These are phyloP conservation scores for Augochlora pura DNA, from an alignment of 1,140 invertebrate species.

Conservation along the genomic window DNA sequence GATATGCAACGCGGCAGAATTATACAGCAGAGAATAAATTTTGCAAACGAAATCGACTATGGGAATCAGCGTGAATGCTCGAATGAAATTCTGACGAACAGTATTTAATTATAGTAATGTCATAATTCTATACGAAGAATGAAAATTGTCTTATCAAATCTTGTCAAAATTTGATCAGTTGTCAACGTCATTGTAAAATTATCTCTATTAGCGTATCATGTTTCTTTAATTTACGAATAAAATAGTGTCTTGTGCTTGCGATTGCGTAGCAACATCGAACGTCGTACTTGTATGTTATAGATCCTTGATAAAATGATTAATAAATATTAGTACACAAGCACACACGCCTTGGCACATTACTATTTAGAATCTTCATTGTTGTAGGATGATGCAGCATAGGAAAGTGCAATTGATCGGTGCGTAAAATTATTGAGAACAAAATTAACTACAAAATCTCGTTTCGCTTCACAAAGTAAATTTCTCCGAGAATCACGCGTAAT, in stretches of 20 bases:
- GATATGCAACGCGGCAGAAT: conserved; percentile 25
- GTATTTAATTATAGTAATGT: not conserved
- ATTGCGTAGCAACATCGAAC: conserved; percentile 33
- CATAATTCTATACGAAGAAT: conserved; percentile 5
- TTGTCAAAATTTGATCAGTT: conserved; percentile 3
- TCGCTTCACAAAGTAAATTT: conserved; percentile 12
- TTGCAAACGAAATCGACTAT: not conserved
- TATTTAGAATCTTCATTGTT: conserved; percentile 40
- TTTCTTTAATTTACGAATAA: conserved; percentile 20
- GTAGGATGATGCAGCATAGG: conserved; percentile 28
- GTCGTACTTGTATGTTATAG: conserved; percentile 37
- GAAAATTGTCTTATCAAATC: not conserved
- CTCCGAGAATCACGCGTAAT: conserved; percentile 39
- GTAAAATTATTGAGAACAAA: not conserved
- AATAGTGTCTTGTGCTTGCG: conserved; percentile 31
- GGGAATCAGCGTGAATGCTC: not conserved
- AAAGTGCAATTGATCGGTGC: not conserved
- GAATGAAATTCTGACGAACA: conserved; percentile 10
- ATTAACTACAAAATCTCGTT: conserved; percentile 6
- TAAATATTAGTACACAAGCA: conserved; percentile 42
- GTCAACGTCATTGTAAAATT: conserved; percentile 14
- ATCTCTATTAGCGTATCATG: conserved; percentile 21
- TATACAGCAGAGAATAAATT: not conserved
- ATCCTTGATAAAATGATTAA: conserved; percentile 40
- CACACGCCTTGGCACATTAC: conserved; percentile 58